A percentile compares a stretch with the other conserved stretches of the same genome.
These are phyloP conservation scores for Xestia ashworthii DNA, from an alignment of 2,888 invertebrate species.

Conservation along the genomic window DNA sequence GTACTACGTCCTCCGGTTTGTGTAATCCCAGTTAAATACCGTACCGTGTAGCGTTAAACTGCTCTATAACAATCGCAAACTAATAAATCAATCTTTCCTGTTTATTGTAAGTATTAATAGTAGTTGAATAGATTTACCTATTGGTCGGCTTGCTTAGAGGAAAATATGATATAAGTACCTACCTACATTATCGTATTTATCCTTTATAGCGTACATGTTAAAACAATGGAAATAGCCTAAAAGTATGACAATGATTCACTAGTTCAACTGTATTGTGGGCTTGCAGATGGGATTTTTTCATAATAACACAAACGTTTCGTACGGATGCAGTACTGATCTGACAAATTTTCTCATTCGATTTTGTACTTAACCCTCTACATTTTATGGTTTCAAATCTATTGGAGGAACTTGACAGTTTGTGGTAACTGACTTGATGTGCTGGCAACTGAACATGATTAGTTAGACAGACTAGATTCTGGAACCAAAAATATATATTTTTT, in stretches of 20 bases:
- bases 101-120: conserved; percentile 12
- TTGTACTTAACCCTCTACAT: not conserved
- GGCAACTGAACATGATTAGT: too few species aligned
- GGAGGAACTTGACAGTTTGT: not conserved
- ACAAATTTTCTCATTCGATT: not conserved
- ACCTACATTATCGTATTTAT: not conserved
- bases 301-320: too few species aligned
- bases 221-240: not conserved
- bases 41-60: not conserved
- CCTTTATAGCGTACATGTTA: not conserved
- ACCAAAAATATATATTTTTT: too few species aligned
- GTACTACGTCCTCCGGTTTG: not conserved
- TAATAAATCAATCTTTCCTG: conserved; percentile 27
- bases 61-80: not conserved
- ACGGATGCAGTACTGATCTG: not conserved
- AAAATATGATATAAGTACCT: not conserved
- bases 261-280: not conserved
- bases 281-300: too few species aligned
- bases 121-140: conserved; percentile 16
- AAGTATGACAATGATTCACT: not conserved
- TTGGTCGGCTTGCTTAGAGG: not conserved
- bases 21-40: not conserved
- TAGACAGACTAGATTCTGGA: too few species aligned
- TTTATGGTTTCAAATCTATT: not conserved
- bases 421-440: not conserved